Conservation (phyloP, 2,113 vertebrate species). For the Neotoma lepida region DNA sequence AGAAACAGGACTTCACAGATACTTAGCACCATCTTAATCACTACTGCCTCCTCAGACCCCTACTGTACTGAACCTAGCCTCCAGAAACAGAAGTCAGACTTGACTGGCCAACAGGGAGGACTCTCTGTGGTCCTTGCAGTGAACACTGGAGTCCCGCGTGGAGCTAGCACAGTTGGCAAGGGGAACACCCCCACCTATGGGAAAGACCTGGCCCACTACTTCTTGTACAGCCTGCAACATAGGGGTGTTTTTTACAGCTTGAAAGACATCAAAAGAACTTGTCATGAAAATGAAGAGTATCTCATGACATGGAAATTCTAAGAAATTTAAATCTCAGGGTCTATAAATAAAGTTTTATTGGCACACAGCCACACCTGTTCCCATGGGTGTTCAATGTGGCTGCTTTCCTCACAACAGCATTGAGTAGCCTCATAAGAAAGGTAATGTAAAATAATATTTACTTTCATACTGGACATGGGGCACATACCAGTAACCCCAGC, state of each 20-base stretch:
- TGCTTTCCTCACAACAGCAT: not conserved
- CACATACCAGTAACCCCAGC: not conserved
- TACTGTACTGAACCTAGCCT: not conserved
- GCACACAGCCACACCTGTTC: not conserved
- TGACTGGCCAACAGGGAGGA: not conserved
- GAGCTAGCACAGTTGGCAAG: not conserved
- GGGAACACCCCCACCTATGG: not conserved
- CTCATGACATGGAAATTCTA: not conserved
- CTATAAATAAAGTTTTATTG: not conserved
- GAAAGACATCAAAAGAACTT: not conserved
- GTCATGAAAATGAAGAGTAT: not conserved
- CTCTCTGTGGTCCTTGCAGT: rapidly evolving
- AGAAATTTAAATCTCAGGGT: not conserved
- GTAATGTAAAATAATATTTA: not conserved
- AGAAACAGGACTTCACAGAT: not conserved
- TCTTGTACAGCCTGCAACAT: not conserved
- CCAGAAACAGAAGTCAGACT: not conserved
- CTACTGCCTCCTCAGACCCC: not conserved
- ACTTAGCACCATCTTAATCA: rapidly evolving
- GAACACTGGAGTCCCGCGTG: rapidly evolving
- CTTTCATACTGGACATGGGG: not conserved
- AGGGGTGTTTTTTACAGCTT: not conserved
- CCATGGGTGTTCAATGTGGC: too few species aligned
- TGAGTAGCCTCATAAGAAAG: not conserved
- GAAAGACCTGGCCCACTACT: rapidly evolving